phyloP scores from a whole-genome alignment of 2,797 vertebrate species.

The Hirundo rustica region DNA sequence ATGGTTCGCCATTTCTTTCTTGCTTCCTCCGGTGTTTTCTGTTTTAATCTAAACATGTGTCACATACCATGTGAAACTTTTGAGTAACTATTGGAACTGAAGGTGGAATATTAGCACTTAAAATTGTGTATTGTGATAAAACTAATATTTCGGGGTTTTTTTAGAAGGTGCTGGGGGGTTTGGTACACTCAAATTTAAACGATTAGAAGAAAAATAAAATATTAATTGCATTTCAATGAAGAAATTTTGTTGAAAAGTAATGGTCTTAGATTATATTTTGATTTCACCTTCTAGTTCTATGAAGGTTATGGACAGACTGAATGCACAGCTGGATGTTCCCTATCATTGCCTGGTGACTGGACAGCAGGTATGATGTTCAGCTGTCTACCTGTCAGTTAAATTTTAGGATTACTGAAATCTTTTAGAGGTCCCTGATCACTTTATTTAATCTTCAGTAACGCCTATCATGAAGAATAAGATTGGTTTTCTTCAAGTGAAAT shows the following conservation, averaged over 20 bases:
- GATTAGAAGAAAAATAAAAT: not conserved
- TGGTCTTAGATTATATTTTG: not conserved
- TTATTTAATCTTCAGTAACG: not conserved
- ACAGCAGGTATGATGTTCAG: conserved; percentile 83
- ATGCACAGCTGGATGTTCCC: conserved; percentile 90
- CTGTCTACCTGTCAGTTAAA: not conserved
- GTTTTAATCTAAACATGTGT: not conserved
- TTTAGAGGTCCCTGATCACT: not conserved
- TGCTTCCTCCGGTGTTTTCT: not conserved
- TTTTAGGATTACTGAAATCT: not conserved
- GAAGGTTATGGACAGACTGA: conserved; percentile 98
- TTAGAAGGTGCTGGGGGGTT: not conserved
- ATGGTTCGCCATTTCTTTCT: not conserved
- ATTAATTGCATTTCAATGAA: not conserved
- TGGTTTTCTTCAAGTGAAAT: not conserved
- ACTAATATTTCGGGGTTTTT: not conserved
- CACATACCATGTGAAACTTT: not conserved
- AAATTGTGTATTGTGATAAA: not conserved
- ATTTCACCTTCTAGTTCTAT: conserved; percentile 83
- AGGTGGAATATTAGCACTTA: not conserved
- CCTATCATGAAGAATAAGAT: not conserved
- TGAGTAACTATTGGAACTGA: not conserved
- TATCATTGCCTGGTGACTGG: conserved; percentile 94
- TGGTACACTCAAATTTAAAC: not conserved
- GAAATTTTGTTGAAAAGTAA: not conserved